A percentile compares a stretch with the other conserved stretches of the same genome.
These are phyloP conservation scores for Takifugu rubripes DNA, from an alignment of 2,797 vertebrate species.

Conservation along the genomic window DNA sequence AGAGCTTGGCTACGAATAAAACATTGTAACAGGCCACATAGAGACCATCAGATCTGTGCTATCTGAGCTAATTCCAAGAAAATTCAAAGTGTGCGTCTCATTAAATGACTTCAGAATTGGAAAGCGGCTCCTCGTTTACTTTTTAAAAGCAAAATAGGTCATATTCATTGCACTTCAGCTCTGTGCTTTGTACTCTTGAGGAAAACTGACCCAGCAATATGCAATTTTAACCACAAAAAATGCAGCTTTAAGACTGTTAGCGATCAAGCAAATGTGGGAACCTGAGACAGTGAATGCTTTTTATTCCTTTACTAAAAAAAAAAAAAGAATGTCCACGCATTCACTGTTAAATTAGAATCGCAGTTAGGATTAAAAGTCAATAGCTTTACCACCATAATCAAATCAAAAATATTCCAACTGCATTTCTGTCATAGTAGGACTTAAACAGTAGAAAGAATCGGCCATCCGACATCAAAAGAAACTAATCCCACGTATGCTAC, in stretches of 20 bases:
- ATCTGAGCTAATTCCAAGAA: conserved; percentile 26
- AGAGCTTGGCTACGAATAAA: conserved; percentile 71
- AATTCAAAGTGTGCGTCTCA: conserved; percentile 13
- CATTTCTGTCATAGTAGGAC: conserved; percentile 20
- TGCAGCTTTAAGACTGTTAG: conserved; percentile 1
- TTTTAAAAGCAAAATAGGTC: conserved; percentile 39
- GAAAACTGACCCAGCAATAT: background rate
- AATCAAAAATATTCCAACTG: conserved; percentile 5
- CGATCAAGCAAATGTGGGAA: conserved; percentile 11
- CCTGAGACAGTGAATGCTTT: conserved; percentile 10
- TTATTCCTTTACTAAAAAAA: conserved; percentile 41
- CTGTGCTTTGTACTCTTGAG: background rate
- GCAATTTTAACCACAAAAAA: conserved; percentile 1
- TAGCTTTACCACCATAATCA: background rate
- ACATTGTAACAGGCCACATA: conserved; percentile 50
- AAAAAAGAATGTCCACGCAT: conserved; percentile 9
- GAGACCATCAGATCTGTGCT: conserved; percentile 23
- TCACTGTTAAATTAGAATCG: conserved; percentile 30
- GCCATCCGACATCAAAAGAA: too few relatives aligned
- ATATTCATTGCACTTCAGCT: conserved; percentile 8
- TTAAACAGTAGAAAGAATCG: background rate
- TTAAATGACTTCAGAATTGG: conserved; percentile 15
- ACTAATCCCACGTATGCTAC: too few relatives aligned
- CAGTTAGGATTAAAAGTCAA: conserved; percentile 2
- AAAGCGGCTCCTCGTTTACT: conserved; percentile 14